Base-by-base conservation (phyloP, 2,888 invertebrate genomes). In the Eucriotettix oculatus region DNA sequence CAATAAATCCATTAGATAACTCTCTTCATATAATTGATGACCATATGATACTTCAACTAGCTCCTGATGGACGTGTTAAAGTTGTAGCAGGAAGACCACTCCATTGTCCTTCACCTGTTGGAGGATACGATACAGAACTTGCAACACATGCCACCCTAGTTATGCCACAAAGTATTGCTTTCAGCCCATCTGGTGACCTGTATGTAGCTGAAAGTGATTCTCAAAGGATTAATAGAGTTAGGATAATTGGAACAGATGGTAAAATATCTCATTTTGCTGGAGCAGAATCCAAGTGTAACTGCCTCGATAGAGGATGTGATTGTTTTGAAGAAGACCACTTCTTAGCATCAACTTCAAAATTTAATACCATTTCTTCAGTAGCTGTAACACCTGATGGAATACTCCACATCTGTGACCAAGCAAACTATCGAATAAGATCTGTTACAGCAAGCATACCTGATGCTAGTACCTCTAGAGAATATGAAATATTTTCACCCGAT, bases 191-290 rank as follows among this genome's bases (percentile, higher is more conserved):
- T 54, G 97, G 97, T 7, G 87, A 93, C 69, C 76, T 99, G 12
- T 97, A 87, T 70, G 90, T 98, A 0, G 94, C 96, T 0, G 97
- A 98, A 72, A 94, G 94, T 68, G 96, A 97, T 73, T 91, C 93
- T 0, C 94, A 96, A 72, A 80, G 94, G 66, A 90, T 96, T 58
- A 96, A 98, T 73, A 80, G 96, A 57, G 86, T 94, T 0, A 78
- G 96, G 16, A 83, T 93, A 0, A 90, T 97, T 59, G 90, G 90
- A 1, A 95, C 95, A 0, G 95, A 95, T 72, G 95, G 96, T 1
- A 88, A 90, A 69, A 93, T 97, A 62, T 83, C 87, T 0, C 82
- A 90, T n/a, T 96, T 93, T 69, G 95, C 94, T 40, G 97, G 96
- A 0, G 90, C 90, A 0, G 94, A 95, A 72, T 90, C 90, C 0